Evolutionary conservation across 2,888 invertebrate genomes (phyloP).

Genomic region (Synanthedon myopaeformis): DNA sequence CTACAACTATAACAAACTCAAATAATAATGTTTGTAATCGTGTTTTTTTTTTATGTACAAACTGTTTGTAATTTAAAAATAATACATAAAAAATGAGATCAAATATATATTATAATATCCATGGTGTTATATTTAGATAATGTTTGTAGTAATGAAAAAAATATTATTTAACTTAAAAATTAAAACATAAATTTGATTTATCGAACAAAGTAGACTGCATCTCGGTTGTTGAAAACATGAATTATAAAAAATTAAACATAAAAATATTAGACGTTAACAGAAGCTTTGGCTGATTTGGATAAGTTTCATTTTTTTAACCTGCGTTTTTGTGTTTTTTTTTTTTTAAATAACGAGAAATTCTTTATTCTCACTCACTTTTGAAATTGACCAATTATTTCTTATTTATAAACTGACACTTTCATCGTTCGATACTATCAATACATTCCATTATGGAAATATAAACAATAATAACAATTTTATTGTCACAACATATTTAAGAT

Average conservation of each 20-base stretch:
- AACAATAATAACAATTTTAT: constrained; percentile 24
- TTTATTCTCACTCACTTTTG: constrained; percentile 22
- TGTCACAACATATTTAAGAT: constrained; percentile 31
- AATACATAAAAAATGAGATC: constrained; percentile 60
- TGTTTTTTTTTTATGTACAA: constrained; percentile 34
- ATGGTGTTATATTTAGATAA: neutral
- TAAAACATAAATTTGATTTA: neutral
- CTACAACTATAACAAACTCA: constrained; percentile 19
- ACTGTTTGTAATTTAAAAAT: constrained; percentile 24
- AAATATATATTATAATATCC: constrained; percentile 32
- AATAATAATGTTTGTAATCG: constrained; percentile 28
- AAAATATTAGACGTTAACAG: neutral
- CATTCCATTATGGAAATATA: constrained; percentile 9
- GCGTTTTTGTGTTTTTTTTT: neutral
- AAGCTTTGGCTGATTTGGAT: constrained; percentile 6
- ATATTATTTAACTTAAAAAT: neutral
- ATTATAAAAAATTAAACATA: neutral
- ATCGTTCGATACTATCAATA: neutral
- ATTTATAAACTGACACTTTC: neutral
- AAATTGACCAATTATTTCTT: constrained; percentile 27
- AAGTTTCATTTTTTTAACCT: neutral
- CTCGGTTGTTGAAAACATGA: no score
- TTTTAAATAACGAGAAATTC: constrained; percentile 16
- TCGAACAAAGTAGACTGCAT: no score
- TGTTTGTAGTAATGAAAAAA: neutral